Conservation (phyloP, 2,797 vertebrate species). For the Scyliorhinus canicula region DNA sequence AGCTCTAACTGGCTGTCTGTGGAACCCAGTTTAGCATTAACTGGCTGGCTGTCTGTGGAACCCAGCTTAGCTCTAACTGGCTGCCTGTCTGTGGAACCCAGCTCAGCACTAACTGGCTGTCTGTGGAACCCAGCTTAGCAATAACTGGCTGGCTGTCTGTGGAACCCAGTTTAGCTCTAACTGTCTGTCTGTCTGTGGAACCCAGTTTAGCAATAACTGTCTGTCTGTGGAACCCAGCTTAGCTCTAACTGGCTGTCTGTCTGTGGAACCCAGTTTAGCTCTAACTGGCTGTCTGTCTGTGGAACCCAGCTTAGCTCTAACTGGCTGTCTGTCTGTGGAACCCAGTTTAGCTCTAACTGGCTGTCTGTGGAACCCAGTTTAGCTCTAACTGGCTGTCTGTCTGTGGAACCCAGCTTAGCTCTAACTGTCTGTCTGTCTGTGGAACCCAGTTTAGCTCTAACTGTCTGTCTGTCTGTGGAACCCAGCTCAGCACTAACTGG, state of each 20-base stretch:
- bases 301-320: not conserved
- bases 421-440: not conserved
- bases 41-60: not conserved
- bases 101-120: not conserved
- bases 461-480: not conserved
- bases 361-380: not conserved
- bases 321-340: not conserved
- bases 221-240: not conserved
- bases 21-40: not conserved
- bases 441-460: not conserved
- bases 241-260: not conserved
- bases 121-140: not conserved
- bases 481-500: not conserved
- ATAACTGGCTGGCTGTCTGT: not conserved
- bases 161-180: not conserved
- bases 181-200: not conserved
- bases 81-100: not conserved
- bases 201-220: not conserved
- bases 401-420: not conserved
- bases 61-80: not conserved
- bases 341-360: not conserved
- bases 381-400: not conserved
- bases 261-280: not conserved
- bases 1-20: not conserved
- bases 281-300: not conserved